These are phyloP conservation scores for Dasysyrphus tricinctus DNA, from an alignment of 2,888 invertebrate genomes.

Conservation along the genomic window DNA sequence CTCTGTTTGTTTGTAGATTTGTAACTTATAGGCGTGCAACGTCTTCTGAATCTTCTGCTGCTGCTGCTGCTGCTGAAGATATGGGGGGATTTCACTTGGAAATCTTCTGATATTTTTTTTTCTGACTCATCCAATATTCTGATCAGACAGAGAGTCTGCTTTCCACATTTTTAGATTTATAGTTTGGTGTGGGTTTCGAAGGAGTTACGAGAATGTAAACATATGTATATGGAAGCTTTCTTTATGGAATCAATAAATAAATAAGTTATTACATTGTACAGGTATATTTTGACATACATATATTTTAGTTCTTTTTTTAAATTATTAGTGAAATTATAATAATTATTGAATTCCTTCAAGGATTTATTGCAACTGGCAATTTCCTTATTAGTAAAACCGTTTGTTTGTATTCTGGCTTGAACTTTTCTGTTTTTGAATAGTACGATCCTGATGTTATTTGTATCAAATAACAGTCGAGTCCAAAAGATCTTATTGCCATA, in stretches of 20 bases:
- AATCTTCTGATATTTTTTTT: constrained; percentile 30
- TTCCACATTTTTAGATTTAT: constrained; percentile 47
- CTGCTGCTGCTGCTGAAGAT: constrained; percentile 39
- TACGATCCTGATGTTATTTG: too few relatives aligned
- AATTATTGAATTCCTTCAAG: too few relatives aligned
- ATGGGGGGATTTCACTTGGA: constrained; percentile 57
- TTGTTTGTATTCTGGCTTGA: too few relatives aligned
- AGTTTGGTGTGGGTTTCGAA: constrained; percentile 48
- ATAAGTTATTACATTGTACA: constrained; percentile 17
- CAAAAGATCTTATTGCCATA: too few relatives aligned
- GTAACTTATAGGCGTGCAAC: constrained; percentile 18
- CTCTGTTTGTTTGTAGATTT: constrained; percentile 35
- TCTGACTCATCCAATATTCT: constrained; percentile 69
- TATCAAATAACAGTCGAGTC: too few relatives aligned
- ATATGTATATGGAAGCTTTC: constrained; percentile 41
- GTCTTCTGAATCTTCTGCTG: constrained; percentile 46
- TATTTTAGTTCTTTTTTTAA: not conserved
- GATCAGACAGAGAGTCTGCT: constrained; percentile 69
- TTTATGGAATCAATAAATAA: constrained; percentile 22
- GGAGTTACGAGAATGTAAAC: constrained; percentile 37
- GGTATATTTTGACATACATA: not conserved
- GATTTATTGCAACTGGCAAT: not conserved
- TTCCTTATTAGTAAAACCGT: too few relatives aligned
- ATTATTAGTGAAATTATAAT: not conserved
- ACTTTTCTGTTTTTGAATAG: too few relatives aligned